Evolutionary conservation across 2,888 invertebrate genomes (phyloP).

Genomic region (Drosophila vallismaia): DNA sequence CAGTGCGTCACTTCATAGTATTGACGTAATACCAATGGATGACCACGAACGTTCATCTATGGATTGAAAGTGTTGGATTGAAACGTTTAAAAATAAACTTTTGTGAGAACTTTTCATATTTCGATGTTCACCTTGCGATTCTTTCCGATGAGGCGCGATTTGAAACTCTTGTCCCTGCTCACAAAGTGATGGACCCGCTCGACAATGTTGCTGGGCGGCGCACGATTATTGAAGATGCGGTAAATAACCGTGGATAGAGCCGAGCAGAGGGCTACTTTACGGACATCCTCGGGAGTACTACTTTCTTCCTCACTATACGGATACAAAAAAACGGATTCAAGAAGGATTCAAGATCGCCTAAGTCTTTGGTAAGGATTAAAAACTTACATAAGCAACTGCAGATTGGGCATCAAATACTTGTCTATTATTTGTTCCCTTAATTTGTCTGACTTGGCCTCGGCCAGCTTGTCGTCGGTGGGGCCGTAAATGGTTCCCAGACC

Average conservation of each 20-base stretch:
- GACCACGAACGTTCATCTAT: slow-evolving; percentile 92
- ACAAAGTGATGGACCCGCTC: slow-evolving; percentile 94
- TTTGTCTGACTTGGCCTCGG: slow-evolving; percentile 92
- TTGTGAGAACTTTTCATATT: neutral
- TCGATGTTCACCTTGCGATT: slow-evolving; percentile 86
- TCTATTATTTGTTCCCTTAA: slow-evolving; percentile 90
- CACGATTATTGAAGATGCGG: slow-evolving; percentile 90
- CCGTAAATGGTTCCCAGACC: slow-evolving; percentile 96
- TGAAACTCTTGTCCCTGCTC: slow-evolving; percentile 91
- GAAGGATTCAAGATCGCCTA: too few relatives aligned
- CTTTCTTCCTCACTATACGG: slow-evolving; percentile 87
- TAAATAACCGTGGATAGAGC: slow-evolving; percentile 92
- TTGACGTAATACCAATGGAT: slow-evolving; percentile 94
- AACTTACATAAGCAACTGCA: slow-evolving; percentile 88
- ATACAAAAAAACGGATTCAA: neutral
- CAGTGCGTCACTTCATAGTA: slow-evolving; percentile 96
- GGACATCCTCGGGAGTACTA: slow-evolving; percentile 86
- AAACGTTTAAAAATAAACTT: slow-evolving; percentile 6
- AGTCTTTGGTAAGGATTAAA: neutral
- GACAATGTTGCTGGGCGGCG: slow-evolving; percentile 85
- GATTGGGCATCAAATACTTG: slow-evolving; percentile 88
- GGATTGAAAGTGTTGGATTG: slow-evolving; percentile 11
- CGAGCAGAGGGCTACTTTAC: slow-evolving; percentile 88
- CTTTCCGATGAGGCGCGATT: slow-evolving; percentile 88
- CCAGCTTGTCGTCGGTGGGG: slow-evolving; percentile 91